phyloP scores from a whole-genome alignment of 2,888 invertebrate genomes.

The Globia sparganii region DNA sequence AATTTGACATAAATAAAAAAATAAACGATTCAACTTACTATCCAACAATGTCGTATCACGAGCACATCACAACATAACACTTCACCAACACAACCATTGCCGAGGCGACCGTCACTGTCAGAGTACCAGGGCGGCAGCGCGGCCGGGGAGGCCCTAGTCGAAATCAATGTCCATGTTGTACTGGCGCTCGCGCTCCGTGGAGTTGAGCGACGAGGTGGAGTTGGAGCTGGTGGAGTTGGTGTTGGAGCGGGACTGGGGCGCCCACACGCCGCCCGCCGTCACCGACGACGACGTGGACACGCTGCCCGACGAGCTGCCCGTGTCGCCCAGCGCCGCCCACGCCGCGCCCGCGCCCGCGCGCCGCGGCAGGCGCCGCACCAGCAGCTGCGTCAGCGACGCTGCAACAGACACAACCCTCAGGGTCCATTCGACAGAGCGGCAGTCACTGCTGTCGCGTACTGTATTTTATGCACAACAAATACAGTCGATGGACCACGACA shows the following conservation, averaged over 20 bases:
- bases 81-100: conserved; percentile 63
- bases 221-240: conserved; percentile 56
- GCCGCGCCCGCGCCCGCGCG: conserved; percentile 46
- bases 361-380: conserved; percentile 70
- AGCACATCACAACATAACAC: conserved; percentile 62
- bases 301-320: conserved; percentile 57
- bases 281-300: conserved; percentile 54
- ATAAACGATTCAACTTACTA: conserved; percentile 58
- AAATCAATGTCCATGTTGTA: conserved; percentile 89
- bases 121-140: conserved; percentile 39
- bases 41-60: conserved; percentile 59
- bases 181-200: conserved; percentile 75
- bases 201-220: conserved; percentile 69
- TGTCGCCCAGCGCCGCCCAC: conserved; percentile 56
- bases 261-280: conserved; percentile 52
- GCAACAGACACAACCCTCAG: conserved; percentile 23
- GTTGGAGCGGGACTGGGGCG: conserved; percentile 48
- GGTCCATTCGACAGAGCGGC: too few species aligned
- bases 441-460: background rate
- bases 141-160: conserved; percentile 74
- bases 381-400: conserved; percentile 71
- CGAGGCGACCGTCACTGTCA: conserved; percentile 55
- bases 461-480: background rate
- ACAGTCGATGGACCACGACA: background rate
- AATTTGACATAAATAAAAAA: conserved; percentile 65